Percentiles rank a stretch among this genome's conserved stretches.
phyloP scores from a whole-genome alignment of 92 coral and sea anemone species.

The Parazoanthus swiftii region DNA sequence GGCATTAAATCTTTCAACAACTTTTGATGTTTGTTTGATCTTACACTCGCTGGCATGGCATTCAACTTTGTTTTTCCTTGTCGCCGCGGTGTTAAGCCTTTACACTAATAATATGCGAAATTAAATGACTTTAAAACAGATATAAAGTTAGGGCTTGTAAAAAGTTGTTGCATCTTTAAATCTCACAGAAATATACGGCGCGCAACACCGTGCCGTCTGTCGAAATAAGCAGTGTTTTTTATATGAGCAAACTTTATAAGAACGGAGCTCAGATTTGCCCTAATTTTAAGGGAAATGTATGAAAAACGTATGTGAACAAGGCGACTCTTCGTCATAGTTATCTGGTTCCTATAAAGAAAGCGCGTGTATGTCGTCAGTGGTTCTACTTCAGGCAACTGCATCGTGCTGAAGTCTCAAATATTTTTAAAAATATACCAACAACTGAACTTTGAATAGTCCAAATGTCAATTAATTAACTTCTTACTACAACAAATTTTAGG shows the following conservation, averaged over 20 bases:
- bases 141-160: neutral
- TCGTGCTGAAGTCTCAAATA: no score
- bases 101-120: neutral
- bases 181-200: neutral
- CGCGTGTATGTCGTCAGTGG: no score
- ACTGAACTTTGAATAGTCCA: no score
- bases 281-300: neutral
- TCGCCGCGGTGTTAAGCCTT: constrained; percentile 7
- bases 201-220: neutral
- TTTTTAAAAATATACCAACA: no score
- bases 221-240: neutral
- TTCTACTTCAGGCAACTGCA: no score
- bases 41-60: neutral
- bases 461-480: neutral
- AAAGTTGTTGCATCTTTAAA: neutral
- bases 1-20: neutral
- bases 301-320: no score
- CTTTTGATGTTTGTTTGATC: constrained; percentile 21
- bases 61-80: neutral
- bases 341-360: no score
- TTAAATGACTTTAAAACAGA: neutral
- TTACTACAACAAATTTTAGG: neutral
- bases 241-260: no score
- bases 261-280: neutral
- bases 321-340: no score